Base-by-base conservation (phyloP, 2,888 invertebrate genomes). In the Erebia ligea region DNA sequence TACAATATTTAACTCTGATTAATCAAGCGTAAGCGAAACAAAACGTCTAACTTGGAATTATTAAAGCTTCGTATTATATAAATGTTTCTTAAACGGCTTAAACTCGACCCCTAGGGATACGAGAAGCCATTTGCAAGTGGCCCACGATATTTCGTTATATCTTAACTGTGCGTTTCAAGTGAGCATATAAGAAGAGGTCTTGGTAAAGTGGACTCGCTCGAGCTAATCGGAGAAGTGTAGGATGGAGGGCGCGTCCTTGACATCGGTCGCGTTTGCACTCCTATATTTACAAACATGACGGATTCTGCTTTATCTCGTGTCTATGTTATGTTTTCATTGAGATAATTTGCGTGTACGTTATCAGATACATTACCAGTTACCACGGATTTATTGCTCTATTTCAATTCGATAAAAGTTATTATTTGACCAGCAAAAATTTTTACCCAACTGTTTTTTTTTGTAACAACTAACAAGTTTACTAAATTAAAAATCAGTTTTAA, bases 211-310 rank as follows among this genome's bases (percentile, higher is more conserved):
- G 77, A 56, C 71, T 64, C 71, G 70, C 71, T 75, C 66, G 71
- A 68, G 73, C 71, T 77, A 76, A 77, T 78, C 77, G 66, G 70
- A 74, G 67, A 69, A 71, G 84, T 72, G 68, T 77, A 70, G 79
- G 78, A 76, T 80, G 76, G 82, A 78, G 82, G 82, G 79, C 82
- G 79, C 84, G 89, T 81, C 89, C 90, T 91, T 91, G 91, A 88
- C 89, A 87, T 84, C 86, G 84, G 76, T 75, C 80, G 79, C 69
- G 79, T 80, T 81, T 79, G 79, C 82, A 81, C 79, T 76, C 79
- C 79, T 77, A 79, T 82, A 86, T 85, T 79, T 84, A 84, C 85
- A 75, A 67, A 71, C 71, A 67, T 64, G 57, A 42, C 42, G 34
- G 66, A 58, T 50, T 66, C 68, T 69, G 52, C 21, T 52, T 71